Base-by-base conservation (phyloP, 2,113 vertebrate genomes). In the Chloropsis hardwickii region DNA sequence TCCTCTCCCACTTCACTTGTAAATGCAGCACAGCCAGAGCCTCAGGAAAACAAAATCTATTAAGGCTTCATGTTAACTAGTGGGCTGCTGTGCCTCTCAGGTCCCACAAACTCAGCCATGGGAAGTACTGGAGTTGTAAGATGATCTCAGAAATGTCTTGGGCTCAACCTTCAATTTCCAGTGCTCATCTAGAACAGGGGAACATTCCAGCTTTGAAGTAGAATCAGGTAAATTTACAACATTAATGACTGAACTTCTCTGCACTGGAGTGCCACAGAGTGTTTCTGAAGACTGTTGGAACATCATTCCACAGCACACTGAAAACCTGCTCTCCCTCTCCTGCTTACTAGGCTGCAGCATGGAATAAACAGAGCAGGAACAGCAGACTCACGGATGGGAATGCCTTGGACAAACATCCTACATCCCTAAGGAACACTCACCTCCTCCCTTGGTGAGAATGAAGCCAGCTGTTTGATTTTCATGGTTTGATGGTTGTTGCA, bases 401-500 rank as follows among this genome's bases (percentile, higher is more conserved):
- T 66, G 62, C 67, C 54, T 12, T 48, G 71, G 42, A 69, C 47
- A 78, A 65, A 44, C 31, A 11, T 7, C 24, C 19, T 78, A 24
- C 44, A 51, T 7, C 29, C 67, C 83, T 17, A 16, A 9, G 0
- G 0, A 24, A 21, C 27, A 89, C 98, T 69, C 47, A 99, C 99
- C 97, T 99, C 99, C 25, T 99, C 99, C 12, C 99, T 96, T 0
- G 99, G 99, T 12, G 98, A 97, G 86, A 99, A 99, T 5, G 99
- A 99, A 0, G 99, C 99, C 97, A 99, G 90, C 94, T 99, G 99
- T 90, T 99, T 99, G 96, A 99, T 99, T 97, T 99, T 99, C 42
- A 97, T 94, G 53, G 98, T 98, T 94, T 99, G 99, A 96, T 99
- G 98, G 95, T 98, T 99, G 95, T 98, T 99, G 97, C 99, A 99